These are phyloP conservation scores for Nycticryphes semicollaris DNA, from an alignment of 2,113 vertebrate genomes.

Conservation along the genomic window DNA sequence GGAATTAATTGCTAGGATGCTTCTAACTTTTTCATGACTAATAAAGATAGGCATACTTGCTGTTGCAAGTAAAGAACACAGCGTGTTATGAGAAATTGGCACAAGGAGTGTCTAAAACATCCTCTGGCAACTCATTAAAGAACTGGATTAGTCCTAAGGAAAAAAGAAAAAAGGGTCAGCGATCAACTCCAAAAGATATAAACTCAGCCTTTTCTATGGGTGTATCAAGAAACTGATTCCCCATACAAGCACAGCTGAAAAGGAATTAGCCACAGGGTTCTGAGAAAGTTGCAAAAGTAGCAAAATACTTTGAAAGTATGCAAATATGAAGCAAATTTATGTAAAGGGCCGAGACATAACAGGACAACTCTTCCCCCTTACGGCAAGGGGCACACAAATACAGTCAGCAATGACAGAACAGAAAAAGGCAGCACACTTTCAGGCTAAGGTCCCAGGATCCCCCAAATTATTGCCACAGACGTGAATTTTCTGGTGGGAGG, in stretches of 20 bases:
- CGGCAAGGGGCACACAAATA: neutral
- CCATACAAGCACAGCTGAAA: neutral
- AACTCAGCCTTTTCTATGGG: neutral
- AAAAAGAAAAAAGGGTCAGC: neutral
- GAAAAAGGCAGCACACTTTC: neutral
- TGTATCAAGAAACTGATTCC: neutral
- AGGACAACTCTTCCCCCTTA: neutral
- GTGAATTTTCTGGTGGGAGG: neutral
- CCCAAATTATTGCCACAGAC: neutral
- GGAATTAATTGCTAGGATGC: conserved; percentile 43
- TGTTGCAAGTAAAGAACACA: conserved; percentile 49
- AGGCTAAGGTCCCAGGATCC: neutral
- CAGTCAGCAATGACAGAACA: neutral
- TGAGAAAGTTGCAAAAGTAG: neutral
- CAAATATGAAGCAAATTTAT: neutral
- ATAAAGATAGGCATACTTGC: conserved; percentile 48
- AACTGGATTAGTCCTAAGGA: neutral
- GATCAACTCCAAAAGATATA: neutral
- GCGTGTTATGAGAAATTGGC: conserved; percentile 40
- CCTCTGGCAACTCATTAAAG: conserved; percentile 58
- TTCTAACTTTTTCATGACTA: conserved; percentile 43
- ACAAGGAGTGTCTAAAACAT: conserved; percentile 30
- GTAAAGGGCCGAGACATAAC: neutral
- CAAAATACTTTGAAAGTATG: neutral
- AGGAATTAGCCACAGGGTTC: neutral